Evolutionary conservation across 2,888 invertebrate genomes (phyloP), one percentile per base, ranked within the genome.

Genomic region (Epinotia demarniana): DNA sequence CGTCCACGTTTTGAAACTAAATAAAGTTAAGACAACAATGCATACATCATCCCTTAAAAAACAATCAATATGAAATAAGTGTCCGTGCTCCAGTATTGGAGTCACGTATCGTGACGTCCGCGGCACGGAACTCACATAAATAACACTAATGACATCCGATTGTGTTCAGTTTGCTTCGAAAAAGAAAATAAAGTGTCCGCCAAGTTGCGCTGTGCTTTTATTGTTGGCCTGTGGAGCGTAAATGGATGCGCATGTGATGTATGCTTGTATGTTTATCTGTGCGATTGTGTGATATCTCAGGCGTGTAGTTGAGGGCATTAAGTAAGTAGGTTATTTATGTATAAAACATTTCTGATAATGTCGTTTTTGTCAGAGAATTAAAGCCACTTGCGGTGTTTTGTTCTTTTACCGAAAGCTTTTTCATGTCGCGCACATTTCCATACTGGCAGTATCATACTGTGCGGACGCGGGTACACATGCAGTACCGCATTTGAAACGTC

Each of bases 141-240:
- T 92, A 92, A 90, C 89, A 82, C 89, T 92, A 92, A 92, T 91
- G 92, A 92, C 90, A 89, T 89, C 89, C 89, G 89, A 89, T 89
- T 90, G 89, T 88, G 87, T 86, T 86, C 87, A 81, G 82, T 85
- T 86, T 84, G 85, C 84, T 80, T 80, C 81, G 80, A 78, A 80
- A 80, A 83, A 84, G 83, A 82, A 84, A 83, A 78, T 77, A 79
- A 79, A 80, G 75, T 77, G 75, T 53, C 70, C 75, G 60, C 75
- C 61, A 55, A 72, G 66, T 70, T 64, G 63, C 55, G 67, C 66
- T 33, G 49, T 49, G 73, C 73, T 75, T 75, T 75, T 75, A 66
- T 75, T 75, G 70, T 75, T 64, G 58, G 61, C 43, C 49, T 70
- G 69, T 49, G 55, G 62, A 57, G 63, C 72, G 58, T 67, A 61